phyloP scores from a whole-genome alignment of 1,140 invertebrate genomes.

The Cryptotermes secundus region DNA sequence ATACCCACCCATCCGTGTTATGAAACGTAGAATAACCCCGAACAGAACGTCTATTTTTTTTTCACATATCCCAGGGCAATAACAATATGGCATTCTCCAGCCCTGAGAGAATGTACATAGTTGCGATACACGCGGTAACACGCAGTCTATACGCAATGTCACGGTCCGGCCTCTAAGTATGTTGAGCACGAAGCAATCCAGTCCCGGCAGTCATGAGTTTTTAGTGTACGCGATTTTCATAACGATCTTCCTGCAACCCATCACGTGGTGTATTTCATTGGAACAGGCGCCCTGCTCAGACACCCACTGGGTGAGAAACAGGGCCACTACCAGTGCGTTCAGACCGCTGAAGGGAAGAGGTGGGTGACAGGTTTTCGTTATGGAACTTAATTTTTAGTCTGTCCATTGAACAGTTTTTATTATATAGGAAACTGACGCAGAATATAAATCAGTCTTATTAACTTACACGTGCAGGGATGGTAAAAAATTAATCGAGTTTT shows the following conservation, averaged over 20 bases:
- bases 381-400: too few species aligned
- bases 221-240: slow-evolving; percentile 12
- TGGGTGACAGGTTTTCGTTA: too few species aligned
- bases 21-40: not conserved
- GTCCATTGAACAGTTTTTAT: too few species aligned
- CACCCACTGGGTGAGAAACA: too few species aligned
- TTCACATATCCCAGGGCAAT: not conserved
- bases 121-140: not conserved
- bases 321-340: too few species aligned
- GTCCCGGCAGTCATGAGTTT: not conserved
- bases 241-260: not conserved
- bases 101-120: not conserved
- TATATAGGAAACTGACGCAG: too few species aligned
- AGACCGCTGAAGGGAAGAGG: not conserved
- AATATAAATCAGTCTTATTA: too few species aligned
- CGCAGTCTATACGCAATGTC: not conserved
- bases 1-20: not conserved
- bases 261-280: not conserved
- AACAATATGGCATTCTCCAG: not conserved
- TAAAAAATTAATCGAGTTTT: too few species aligned
- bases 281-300: not conserved
- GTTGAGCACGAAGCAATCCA: not conserved
- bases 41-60: not conserved
- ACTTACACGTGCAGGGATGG: too few species aligned
- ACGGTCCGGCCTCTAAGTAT: not conserved